phyloP scores from a whole-genome alignment of 1,140 invertebrate species.

The Cydia fagiglandana region DNA sequence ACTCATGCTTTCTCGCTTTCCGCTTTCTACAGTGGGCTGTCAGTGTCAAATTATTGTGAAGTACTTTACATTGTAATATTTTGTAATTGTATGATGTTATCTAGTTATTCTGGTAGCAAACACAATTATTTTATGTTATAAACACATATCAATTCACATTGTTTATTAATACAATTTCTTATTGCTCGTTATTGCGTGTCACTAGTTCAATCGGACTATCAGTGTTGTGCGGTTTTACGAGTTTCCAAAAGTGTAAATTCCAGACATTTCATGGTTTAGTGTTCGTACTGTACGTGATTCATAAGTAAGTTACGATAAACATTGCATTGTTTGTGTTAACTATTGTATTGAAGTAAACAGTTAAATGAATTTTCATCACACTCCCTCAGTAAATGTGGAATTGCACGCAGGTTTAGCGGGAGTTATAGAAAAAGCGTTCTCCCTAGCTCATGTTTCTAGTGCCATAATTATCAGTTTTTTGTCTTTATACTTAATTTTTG shows the following conservation, averaged over 20 bases:
- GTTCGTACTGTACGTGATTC: background rate
- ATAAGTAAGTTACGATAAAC: background rate
- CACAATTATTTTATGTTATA: background rate
- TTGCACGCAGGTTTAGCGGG: no score
- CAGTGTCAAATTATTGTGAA: background rate
- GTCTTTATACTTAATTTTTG: no score
- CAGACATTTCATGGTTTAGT: background rate
- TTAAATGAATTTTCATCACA: background rate
- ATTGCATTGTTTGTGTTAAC: background rate
- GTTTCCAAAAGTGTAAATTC: background rate
- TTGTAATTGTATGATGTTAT: no score
- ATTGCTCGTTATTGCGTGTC: background rate
- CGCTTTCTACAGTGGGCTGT: background rate
- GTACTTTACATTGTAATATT: no score
- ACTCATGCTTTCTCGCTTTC: no score
- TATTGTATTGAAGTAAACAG: background rate
- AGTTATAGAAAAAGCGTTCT: no score
- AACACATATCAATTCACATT: background rate
- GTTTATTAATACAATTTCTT: background rate
- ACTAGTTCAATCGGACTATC: background rate
- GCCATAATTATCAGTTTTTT: no score
- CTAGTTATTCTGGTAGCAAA: no score
- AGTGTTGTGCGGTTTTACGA: background rate
- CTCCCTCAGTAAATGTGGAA: no score
- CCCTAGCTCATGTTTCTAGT: no score